These are phyloP conservation scores for Gambusia holbrooki DNA, from an alignment of 2,113 vertebrate species.

Conservation along the genomic window DNA sequence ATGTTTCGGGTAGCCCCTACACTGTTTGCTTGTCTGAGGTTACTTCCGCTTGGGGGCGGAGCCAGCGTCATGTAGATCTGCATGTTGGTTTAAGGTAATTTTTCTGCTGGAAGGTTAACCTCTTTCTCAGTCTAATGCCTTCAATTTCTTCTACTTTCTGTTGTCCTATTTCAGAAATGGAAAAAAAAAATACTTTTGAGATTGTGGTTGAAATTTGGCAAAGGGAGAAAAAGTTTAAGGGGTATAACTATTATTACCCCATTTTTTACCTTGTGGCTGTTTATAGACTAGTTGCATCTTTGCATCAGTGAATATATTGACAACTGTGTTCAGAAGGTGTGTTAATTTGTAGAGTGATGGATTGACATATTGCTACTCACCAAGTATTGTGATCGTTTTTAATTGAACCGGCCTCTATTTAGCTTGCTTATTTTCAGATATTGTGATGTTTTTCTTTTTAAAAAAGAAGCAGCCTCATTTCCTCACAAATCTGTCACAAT, in stretches of 20 bases:
- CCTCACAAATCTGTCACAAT: constrained; percentile 35
- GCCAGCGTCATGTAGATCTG: too few species aligned
- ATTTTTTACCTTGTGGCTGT: too few species aligned
- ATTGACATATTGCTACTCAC: constrained; percentile 8
- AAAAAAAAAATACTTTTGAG: neutral
- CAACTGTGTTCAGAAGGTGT: constrained; percentile 18
- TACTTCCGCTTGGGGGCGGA: too few species aligned
- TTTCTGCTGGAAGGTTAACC: neutral
- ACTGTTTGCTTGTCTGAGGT: too few species aligned
- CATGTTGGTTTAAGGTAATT: too few species aligned
- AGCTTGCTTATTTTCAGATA: constrained; percentile 5
- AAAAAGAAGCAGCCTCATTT: constrained; percentile 11
- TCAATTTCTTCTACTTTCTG: neutral
- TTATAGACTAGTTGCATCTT: neutral
- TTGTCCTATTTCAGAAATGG: neutral
- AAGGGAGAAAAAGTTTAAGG: neutral
- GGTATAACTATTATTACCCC: too few species aligned
- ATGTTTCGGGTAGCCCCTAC: too few species aligned
- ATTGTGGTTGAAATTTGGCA: neutral
- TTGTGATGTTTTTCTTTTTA: constrained; percentile 8
- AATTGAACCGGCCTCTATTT: constrained; percentile 20
- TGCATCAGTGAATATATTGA: constrained; percentile 1
- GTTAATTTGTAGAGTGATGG: constrained; percentile 16
- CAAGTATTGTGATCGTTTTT: constrained; percentile 14
- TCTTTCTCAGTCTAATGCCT: neutral